Base-by-base conservation (phyloP, 2,797 vertebrate genomes). In the Cossypha dichroa region DNA sequence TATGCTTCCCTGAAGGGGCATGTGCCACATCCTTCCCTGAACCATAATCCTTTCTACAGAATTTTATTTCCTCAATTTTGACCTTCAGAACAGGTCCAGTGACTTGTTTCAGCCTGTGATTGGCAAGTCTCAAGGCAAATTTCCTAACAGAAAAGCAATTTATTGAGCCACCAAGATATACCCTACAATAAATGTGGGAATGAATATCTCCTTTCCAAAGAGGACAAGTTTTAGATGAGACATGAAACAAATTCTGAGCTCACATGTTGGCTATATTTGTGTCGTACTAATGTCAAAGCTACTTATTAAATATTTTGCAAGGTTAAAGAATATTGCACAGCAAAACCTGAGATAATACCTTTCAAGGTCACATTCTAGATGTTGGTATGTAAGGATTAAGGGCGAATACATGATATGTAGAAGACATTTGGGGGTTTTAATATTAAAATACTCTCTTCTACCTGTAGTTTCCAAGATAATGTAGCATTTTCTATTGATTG, bases 21-120 rank as follows among this genome's bases (percentile, higher is more conserved):
- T 45, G 9, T 79, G 33, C 36, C 46, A 8, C 11, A 10, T 81
- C 38, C 29, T 92, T 81, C 62, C n/a, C 49, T 62, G 38, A 90
- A 66, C 38, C 23, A 58, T 55, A 78, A 55, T 66, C 34, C 43
- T 73, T 31, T 66, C 31, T 43, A 29, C 15, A 58, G 43, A 86
- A 78, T 69, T 85, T 62, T 55, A 26, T 74, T 75, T 94, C 36
- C 31, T 84, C 22, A 25, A 8, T 75, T 78, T 78, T 81, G 58
- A 92, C 58, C 87, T 94, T 83, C 49, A 83, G 33, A 90, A 74
- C 14, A 67, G 10, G 25, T 6, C 17, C 45, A 6, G 25, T 72
- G 54, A 38, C 28, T 67, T 59, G 9, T 51, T 88, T 68, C 46
- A 48, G 5, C 38, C 15, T 66, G 8, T 91, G 85, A 78, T 3